These are phyloP conservation scores for Ursus arctos DNA, from an alignment of 2,113 vertebrate species.

Conservation along the genomic window DNA sequence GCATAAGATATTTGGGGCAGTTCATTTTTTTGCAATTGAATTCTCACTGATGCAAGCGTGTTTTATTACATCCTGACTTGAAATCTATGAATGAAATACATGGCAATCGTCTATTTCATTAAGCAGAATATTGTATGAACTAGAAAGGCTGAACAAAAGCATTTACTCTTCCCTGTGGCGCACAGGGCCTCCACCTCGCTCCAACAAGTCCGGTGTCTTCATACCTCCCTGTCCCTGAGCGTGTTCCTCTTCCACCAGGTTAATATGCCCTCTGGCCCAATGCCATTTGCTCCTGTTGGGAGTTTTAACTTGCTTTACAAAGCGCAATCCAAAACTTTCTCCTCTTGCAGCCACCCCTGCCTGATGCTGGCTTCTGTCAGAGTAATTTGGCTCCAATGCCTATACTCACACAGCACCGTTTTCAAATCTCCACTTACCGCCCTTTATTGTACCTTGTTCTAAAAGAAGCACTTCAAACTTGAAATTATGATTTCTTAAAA, in stretches of 20 bases:
- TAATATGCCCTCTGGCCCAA: neutral
- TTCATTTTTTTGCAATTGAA: neutral
- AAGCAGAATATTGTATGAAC: neutral
- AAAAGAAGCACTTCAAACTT: neutral
- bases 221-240: neutral
- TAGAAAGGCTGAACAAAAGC: neutral
- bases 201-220: neutral
- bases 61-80: slow-evolving; percentile 24
- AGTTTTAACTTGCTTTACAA: neutral
- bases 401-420: neutral
- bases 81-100: slow-evolving; percentile 28
- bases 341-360: neutral
- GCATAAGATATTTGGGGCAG: neutral
- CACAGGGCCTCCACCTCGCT: neutral
- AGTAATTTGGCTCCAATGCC: neutral
- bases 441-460: neutral
- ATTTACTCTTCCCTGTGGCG: neutral
- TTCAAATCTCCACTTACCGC: neutral
- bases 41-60: neutral
- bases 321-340: neutral
- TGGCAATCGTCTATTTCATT: neutral
- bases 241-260: neutral
- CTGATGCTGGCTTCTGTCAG: neutral
- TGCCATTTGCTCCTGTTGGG: neutral
- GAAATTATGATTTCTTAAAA: neutral